Evolutionary conservation across 1,140 invertebrate genomes (phyloP).

Genomic region (Monomorium pharaonis): DNA sequence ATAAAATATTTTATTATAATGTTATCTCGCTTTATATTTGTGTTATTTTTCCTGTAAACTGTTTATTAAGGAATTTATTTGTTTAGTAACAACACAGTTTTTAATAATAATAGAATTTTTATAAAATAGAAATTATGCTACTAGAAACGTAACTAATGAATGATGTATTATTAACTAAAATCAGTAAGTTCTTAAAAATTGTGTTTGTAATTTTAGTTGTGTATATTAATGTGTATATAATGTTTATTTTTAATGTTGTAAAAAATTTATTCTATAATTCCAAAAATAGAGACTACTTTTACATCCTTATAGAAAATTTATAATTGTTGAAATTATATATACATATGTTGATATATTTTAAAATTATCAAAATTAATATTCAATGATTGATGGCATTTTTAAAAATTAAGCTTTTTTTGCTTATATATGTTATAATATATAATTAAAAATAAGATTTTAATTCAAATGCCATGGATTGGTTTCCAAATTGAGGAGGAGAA

Average conservation of each 20-base stretch:
- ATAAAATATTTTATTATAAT: slow-evolving; percentile 67
- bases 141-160: neutral
- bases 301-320: neutral
- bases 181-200: neutral
- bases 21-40: slow-evolving; percentile 9
- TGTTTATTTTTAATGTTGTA: neutral
- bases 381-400: neutral
- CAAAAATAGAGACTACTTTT: neutral
- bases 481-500: neutral
- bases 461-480: neutral
- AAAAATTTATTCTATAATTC: neutral
- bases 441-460: neutral
- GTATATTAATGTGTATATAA: neutral
- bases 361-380: neutral
- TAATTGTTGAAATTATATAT: neutral
- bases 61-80: neutral
- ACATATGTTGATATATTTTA: neutral
- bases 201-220: neutral
- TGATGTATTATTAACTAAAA: neutral
- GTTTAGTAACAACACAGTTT: neutral
- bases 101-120: no score
- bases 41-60: neutral
- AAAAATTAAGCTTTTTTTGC: neutral
- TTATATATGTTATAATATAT: neutral
- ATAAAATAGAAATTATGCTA: neutral